These are phyloP conservation scores for Xiphophorus couchianus DNA, from an alignment of 2,113 vertebrate genomes.

Conservation along the genomic window DNA sequence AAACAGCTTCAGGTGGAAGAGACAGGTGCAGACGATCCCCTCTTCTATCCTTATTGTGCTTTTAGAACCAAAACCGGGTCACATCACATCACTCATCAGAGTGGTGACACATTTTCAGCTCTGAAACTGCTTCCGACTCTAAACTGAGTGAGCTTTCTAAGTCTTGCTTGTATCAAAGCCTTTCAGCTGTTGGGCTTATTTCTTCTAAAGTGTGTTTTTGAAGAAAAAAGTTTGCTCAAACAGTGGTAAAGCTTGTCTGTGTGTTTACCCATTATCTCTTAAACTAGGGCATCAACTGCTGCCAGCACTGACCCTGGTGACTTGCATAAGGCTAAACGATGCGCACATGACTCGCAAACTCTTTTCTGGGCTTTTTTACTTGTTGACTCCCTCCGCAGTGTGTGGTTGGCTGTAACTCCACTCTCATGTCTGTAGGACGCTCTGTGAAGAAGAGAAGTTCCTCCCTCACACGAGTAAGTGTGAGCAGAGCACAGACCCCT, in stretches of 20 bases:
- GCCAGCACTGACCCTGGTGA: slow-evolving; percentile 42
- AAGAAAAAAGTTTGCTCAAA: background rate
- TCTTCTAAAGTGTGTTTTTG: background rate
- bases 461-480: slow-evolving; percentile 86
- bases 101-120: background rate
- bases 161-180: background rate
- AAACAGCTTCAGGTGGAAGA: slow-evolving; percentile 84
- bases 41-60: slow-evolving; percentile 18
- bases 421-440: slow-evolving; percentile 83
- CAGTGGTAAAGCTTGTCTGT: slow-evolving; percentile 20
- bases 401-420: slow-evolving; percentile 60
- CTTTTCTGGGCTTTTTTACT: slow-evolving; percentile 38
- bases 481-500: slow-evolving; percentile 78
- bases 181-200: background rate
- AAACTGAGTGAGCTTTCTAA: background rate
- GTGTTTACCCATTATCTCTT: slow-evolving; percentile 16
- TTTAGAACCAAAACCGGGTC: slow-evolving; percentile 6
- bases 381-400: slow-evolving; percentile 29
- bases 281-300: slow-evolving; percentile 46
- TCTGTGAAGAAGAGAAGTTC: slow-evolving; percentile 87
- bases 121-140: background rate
- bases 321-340: slow-evolving; percentile 47
- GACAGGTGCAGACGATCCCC: slow-evolving; percentile 83
- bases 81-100: slow-evolving; percentile 2
- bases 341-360: slow-evolving; percentile 47